Conservation (phyloP, 1,140 invertebrate genomes). For the Pseudomyrmex concolor region DNA sequence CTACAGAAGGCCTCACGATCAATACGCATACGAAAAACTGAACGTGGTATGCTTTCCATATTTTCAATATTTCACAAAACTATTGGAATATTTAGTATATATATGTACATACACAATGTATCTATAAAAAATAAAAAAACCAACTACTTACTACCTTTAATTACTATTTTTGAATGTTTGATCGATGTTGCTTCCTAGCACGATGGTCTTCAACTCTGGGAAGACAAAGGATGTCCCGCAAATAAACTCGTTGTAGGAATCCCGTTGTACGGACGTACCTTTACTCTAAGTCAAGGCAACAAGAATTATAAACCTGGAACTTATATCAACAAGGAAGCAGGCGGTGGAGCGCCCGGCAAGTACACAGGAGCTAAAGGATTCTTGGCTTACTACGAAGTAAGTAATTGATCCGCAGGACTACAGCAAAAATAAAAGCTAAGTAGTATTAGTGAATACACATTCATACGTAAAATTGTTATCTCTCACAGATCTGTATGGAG, state of each 20-base stretch:
- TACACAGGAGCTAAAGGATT: slow-evolving; percentile 95
- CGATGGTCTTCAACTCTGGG: slow-evolving; percentile 93
- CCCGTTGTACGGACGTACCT: slow-evolving; percentile 94
- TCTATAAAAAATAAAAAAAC: not conserved
- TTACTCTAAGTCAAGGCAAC: slow-evolving; percentile 91
- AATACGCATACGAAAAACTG: slow-evolving; percentile 94
- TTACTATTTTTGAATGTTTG: no score
- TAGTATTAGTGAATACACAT: not conserved
- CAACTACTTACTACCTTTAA: not conserved
- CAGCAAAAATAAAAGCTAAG: not conserved
- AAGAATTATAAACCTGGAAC: slow-evolving; percentile 93
- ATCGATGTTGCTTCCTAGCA: slow-evolving; percentile 86
- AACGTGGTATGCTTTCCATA: slow-evolving; percentile 90
- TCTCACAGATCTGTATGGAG: slow-evolving; percentile 90
- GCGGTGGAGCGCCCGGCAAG: slow-evolving; percentile 92
- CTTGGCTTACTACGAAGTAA: slow-evolving; percentile 94
- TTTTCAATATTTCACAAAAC: not conserved
- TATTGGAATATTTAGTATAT: no score
- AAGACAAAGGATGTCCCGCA: slow-evolving; percentile 93
- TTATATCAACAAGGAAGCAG: slow-evolving; percentile 94
- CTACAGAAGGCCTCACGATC: slow-evolving; percentile 93
- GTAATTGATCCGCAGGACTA: not conserved
- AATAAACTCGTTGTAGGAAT: slow-evolving; percentile 95
- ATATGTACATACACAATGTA: not conserved
- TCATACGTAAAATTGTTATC: slow-evolving; percentile 54